Percentiles rank a stretch among this genome's conserved stretches.
phyloP scores from a whole-genome alignment of 2,797 vertebrate species.

The Lerista edwardsae region DNA sequence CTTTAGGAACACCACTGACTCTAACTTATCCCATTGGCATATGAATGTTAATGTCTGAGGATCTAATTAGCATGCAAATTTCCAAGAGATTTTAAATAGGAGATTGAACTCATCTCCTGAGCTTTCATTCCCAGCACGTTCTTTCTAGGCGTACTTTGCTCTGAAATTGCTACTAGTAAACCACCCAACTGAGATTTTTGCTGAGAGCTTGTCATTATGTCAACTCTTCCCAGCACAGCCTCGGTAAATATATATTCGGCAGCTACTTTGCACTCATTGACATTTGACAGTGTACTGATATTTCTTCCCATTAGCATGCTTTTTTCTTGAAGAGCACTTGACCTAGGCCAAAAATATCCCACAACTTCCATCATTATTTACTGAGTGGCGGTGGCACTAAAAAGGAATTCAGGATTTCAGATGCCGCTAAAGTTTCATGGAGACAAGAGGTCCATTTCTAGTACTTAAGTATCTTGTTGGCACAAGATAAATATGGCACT shows the following conservation, averaged over 20 bases:
- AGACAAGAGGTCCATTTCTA: conserved; percentile 61
- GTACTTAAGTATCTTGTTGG: conserved; percentile 54
- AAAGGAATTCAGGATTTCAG: conserved; percentile 55
- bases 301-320: conserved; percentile 69
- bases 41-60: neutral
- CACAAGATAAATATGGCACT: conserved; percentile 71
- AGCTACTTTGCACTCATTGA: conserved; percentile 69
- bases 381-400: conserved; percentile 57
- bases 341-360: conserved; percentile 71
- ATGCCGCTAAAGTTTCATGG: conserved; percentile 56
- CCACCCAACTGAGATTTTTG: conserved; percentile 54
- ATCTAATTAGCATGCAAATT: neutral
- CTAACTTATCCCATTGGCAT: neutral
- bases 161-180: conserved; percentile 51
- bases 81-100: neutral
- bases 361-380: conserved; percentile 70
- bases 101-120: conserved; percentile 2
- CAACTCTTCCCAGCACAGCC: conserved; percentile 55
- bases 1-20: no score
- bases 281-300: conserved; percentile 70
- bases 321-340: conserved; percentile 69
- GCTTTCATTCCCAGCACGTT: conserved; percentile 31
- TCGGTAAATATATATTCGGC: conserved; percentile 71
- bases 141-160: conserved; percentile 40
- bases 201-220: conserved; percentile 58